These are phyloP conservation scores for Cynocephalus volans DNA, from an alignment of 2,113 vertebrate species.

Conservation along the genomic window DNA sequence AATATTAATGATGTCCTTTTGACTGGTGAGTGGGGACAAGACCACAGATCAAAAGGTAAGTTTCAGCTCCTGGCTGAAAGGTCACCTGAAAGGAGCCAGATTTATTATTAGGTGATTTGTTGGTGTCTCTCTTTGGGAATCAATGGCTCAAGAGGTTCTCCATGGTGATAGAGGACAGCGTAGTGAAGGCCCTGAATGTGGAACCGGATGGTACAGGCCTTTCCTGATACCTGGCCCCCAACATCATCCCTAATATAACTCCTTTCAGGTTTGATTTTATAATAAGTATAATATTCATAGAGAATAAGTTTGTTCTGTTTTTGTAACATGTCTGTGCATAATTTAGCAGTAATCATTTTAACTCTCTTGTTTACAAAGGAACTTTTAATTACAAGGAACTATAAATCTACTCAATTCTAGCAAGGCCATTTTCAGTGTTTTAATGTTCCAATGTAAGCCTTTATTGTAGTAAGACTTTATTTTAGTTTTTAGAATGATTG, in stretches of 20 bases:
- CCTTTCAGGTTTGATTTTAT: neutral
- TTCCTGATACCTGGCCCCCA: no score
- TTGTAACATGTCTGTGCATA: neutral
- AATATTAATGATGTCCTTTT: no score
- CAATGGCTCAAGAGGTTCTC: no score
- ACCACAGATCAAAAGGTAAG: no score
- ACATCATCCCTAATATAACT: neutral
- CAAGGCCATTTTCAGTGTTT: neutral
- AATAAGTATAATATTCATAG: neutral
- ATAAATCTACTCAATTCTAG: neutral
- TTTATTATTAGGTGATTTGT: no score
- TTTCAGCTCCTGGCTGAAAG: no score
- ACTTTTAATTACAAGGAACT: neutral
- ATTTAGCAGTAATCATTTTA: constrained; percentile 11
- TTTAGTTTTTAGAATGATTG: constrained; percentile 21
- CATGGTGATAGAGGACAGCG: no score
- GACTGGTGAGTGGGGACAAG: no score
- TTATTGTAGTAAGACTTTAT: neutral
- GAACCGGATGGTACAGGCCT: no score
- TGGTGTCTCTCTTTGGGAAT: no score
- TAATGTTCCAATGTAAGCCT: neutral
- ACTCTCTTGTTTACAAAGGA: neutral
- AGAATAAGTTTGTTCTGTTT: neutral
- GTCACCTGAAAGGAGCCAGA: no score
- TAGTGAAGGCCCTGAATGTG: no score